These are phyloP conservation scores for Oryzias melastigma DNA, from an alignment of 2,113 vertebrate genomes.

Conservation along the genomic window DNA sequence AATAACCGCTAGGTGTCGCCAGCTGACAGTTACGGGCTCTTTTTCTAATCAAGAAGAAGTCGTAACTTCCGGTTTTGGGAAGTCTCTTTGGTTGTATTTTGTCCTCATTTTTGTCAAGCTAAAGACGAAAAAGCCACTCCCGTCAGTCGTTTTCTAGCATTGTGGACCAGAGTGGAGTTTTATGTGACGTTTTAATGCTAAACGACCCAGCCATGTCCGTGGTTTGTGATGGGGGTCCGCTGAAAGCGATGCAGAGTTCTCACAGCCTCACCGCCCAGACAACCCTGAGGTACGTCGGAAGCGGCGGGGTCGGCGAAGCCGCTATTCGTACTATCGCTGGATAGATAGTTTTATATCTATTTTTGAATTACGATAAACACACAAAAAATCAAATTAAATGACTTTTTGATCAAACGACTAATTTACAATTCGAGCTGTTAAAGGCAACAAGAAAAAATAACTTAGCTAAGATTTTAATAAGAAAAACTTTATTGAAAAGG, in stretches of 20 bases:
- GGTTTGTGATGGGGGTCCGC: constrained; percentile 73
- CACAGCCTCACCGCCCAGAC: constrained; percentile 66
- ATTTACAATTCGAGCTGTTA: no score
- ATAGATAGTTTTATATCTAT: no score
- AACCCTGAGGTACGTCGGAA: constrained; percentile 66
- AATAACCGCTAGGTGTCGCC: constrained; percentile 39
- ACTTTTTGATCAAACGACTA: no score
- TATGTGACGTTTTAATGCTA: constrained; percentile 48
- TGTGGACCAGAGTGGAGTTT: constrained; percentile 11
- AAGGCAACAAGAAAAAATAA: neutral
- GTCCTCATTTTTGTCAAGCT: constrained; percentile 16
- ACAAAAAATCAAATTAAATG: no score
- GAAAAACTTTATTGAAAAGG: neutral
- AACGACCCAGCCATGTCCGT: constrained; percentile 71
- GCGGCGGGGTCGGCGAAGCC: neutral
- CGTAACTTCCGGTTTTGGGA: constrained; percentile 42
- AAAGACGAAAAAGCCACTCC: neutral
- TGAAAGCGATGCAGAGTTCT: constrained; percentile 76
- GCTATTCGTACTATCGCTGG: no score
- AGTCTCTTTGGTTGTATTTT: constrained; percentile 28
- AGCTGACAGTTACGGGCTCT: neutral
- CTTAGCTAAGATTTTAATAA: neutral
- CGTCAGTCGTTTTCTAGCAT: neutral
- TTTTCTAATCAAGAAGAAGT: constrained; percentile 43
- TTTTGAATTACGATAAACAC: no score